Base-by-base conservation (phyloP, 2,888 invertebrate species). In the Leptodirus hochenwartii region DNA sequence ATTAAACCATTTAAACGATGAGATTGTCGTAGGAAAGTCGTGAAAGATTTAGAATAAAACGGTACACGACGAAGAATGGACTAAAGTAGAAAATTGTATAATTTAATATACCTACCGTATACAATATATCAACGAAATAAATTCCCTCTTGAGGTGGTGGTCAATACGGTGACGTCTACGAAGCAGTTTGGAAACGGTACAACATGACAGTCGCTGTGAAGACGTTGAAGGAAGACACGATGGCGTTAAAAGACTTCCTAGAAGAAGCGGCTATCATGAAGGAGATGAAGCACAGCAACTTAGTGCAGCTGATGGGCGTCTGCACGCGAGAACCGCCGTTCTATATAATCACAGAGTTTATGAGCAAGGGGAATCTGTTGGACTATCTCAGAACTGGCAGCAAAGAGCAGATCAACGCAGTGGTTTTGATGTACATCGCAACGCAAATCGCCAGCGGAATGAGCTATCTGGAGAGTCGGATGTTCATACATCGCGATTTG, bases 251-350 rank as follows among this genome's bases (percentile, higher is more conserved):
- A 56, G 98, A 98, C 58, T 98, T 99, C 59, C 65, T 99, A 29
- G 96, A 95, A 51, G 98, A 98, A 59, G 98, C 98, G 2, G 82
- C 88, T 31, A 93, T 99, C 33, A 99, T 99, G 98, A 99, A 99
- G 54, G 95, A 95, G 60, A 93, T 99, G 90, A 88, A 91, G 45
- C 98, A 99, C 61, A 82, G 91, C 15, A 99, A 98, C 65, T 66
- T 99, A 44, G 96, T 99, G 38, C 93, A 96, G 55, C 65, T 98
- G 39, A 72, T 98, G 50, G 98, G 95, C 37, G 96, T 98, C 15
- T 98, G 96, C 61, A 98, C 95, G 1, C 65, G 95, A 33, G 96
- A 98, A 58, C 93, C 96, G 8, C 98, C 98, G 4, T 98, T 96
- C 60, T 99, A 96, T 60, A 98, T 98, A 46, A 90, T 99, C 47